Evolutionary conservation across 2,113 vertebrate genomes (phyloP).

Genomic region (Sinocyclocheilus rhinocerous): DNA sequence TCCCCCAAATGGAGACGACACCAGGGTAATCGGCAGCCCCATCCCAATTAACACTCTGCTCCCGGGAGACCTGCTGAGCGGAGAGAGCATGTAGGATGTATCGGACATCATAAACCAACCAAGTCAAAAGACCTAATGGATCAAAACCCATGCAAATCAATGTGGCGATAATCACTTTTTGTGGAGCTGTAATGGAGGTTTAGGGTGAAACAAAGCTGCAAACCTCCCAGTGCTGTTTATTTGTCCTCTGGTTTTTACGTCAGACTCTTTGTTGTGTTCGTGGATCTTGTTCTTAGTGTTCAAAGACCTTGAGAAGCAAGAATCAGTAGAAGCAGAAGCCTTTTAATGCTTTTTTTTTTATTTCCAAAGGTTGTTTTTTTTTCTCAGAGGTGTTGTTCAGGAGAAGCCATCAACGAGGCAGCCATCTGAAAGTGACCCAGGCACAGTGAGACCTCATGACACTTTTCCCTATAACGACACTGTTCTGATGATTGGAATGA

Average conservation of each 20-base stretch:
- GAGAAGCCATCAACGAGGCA: constrained; percentile 75
- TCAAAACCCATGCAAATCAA: constrained; percentile 81
- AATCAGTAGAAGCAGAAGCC: constrained; percentile 64
- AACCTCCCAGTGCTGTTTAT: constrained; percentile 63
- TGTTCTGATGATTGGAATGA: constrained; percentile 51
- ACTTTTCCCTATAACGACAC: constrained; percentile 47
- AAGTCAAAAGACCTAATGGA: constrained; percentile 59
- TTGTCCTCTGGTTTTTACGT: constrained; percentile 53
- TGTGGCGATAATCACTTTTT: constrained; percentile 82
- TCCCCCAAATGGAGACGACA: constrained; percentile 86
- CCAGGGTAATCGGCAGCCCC: constrained; percentile 90
- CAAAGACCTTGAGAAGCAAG: constrained; percentile 54
- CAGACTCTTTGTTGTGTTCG: constrained; percentile 17
- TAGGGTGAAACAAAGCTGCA: constrained; percentile 75
- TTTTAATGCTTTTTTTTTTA: constrained; percentile 64
- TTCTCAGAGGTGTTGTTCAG: constrained; percentile 58
- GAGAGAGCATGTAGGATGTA: constrained; percentile 90
- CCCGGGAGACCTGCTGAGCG: constrained; percentile 93
- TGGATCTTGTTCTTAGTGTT: constrained; percentile 56
- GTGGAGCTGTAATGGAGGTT: constrained; percentile 72
- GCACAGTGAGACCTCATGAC: constrained; percentile 51
- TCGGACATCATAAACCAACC: constrained; percentile 14
- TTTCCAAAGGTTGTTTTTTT: constrained; percentile 39
- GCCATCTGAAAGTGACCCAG: constrained; percentile 68
- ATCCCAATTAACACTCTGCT: constrained; percentile 92